These are phyloP conservation scores for Perizoma flavofasciatum DNA, from an alignment of 2,888 invertebrate genomes.

Conservation along the genomic window DNA sequence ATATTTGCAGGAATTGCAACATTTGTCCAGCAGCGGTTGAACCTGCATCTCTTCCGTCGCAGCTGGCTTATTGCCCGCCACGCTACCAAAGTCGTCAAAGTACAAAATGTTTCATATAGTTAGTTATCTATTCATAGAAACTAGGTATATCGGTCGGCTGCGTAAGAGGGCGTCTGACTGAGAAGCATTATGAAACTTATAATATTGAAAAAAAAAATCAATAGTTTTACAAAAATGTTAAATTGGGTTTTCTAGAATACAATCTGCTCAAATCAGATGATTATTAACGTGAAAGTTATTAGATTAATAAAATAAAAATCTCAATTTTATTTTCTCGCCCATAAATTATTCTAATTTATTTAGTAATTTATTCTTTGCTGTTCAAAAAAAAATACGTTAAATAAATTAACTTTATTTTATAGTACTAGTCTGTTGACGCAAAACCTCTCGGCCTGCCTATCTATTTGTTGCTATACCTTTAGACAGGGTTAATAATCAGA, in stretches of 20 bases:
- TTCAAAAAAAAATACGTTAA: too few species aligned
- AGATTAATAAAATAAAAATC: background rate
- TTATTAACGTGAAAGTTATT: background rate
- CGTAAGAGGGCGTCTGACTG: slow-evolving; percentile 1
- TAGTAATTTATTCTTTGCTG: too few species aligned
- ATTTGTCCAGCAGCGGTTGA: too few species aligned
- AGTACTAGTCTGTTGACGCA: too few species aligned
- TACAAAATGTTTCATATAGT: slow-evolving; percentile 1
- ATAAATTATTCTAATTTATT: too few species aligned
- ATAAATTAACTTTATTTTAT: too few species aligned
- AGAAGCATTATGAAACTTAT: slow-evolving; percentile 7
- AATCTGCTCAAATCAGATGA: background rate
- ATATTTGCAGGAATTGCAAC: too few species aligned
- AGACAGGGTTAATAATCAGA: too few species aligned
- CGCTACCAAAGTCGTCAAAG: background rate
- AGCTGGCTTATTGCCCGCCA: too few species aligned
- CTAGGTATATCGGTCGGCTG: slow-evolving; percentile 3
- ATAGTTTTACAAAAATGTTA: slow-evolving; percentile 1
- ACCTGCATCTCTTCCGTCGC: too few species aligned
- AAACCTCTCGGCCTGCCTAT: too few species aligned
- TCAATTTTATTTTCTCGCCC: background rate
- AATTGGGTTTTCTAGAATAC: slow-evolving; percentile 1
- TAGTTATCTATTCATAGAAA: slow-evolving; percentile 19
- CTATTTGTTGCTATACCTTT: too few species aligned
- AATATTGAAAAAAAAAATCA: background rate